A percentile compares a stretch with the other conserved stretches of the same genome.
Evolutionary conservation across 2,888 invertebrate species (phyloP).

Genomic region (Isoperla grammatica): DNA sequence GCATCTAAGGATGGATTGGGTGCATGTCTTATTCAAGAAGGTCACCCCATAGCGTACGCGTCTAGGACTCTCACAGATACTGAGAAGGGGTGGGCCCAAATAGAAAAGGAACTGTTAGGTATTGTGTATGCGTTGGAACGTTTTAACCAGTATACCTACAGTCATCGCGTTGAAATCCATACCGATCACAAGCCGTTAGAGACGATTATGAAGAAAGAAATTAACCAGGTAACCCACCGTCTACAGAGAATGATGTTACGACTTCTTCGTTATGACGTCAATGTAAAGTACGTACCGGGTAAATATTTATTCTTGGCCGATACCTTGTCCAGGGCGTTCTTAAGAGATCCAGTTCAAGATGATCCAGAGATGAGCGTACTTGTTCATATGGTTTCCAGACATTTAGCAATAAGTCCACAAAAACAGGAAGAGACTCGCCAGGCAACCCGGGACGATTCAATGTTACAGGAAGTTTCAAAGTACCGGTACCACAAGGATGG

Average conservation of each 20-base stretch:
- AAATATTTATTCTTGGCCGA: conserved; percentile 13
- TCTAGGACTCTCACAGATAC: conserved; percentile 1
- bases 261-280: conserved; percentile 2
- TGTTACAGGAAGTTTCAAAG: background rate
- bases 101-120: conserved; percentile 14
- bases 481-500: conserved; percentile 1
- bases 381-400: conserved; percentile 6
- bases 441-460: background rate
- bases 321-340: conserved; percentile 11
- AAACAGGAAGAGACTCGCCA: background rate
- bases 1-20: conserved; percentile 4
- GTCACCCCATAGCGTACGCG: conserved; percentile 5
- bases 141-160: conserved; percentile 15
- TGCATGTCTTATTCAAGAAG: conserved; percentile 10
- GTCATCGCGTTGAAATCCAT: background rate
- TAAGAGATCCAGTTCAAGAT: conserved; percentile 6
- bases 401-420: conserved; percentile 8
- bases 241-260: conserved; percentile 9
- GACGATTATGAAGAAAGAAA: conserved; percentile 6
- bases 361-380: conserved; percentile 15
- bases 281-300: conserved; percentile 10
- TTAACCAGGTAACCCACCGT: background rate
- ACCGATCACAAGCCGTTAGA: conserved; percentile 18
- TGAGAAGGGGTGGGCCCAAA: conserved; percentile 4
- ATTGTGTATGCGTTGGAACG: conserved; percentile 8